Base-by-base conservation (phyloP, 2,888 invertebrate species). In the Hydrotaea diabolus region DNA sequence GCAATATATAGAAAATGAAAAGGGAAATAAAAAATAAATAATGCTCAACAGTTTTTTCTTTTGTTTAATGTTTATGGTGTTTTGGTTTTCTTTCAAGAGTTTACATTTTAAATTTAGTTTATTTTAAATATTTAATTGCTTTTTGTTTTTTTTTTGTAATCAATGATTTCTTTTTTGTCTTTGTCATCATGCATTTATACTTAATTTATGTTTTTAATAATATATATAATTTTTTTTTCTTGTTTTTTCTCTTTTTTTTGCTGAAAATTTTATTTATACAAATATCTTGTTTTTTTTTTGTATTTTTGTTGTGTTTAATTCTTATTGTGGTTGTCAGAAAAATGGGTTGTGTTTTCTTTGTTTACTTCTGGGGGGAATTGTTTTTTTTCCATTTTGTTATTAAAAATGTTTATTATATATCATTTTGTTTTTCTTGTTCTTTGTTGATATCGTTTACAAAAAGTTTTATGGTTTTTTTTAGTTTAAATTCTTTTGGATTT, bases 281-380 rank as follows among this genome's bases (percentile, higher is more conserved):
- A 77, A 80, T 77, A 77, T 62, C 46, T 79, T 13, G 26, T 21
- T 72, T 66, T 59, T 21, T 21, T 21, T 43, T 43, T 8, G 36
- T 64, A 15, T 66, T 66, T 43, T 43, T 8, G 36, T 64, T 11
- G 39, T 66, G 39, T 69, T 75, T 74, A 55, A 43, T 84, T 11
- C 15, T 69, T 78, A 57, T 76, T 81, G 80, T 62, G 78, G 75
- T 43, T 77, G 72, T 78, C 64, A 72, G 31, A 78, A 82, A 78
- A 66, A 46, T 46, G 23, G 46, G 21, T 73, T 77, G 66, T 64
- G 36, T 71, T 55, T 36, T 43, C 39, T 19, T 64, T 53, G 73
- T 59, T 57, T 78, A 23, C 26, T 73, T 46, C 26, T 76, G 57
- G 73, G 59, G 49, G 62, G 71, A 43, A 66, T 69, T 49, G 39